Evolutionary conservation across 2,888 invertebrate species (phyloP).

Genomic region (Thysanoteuthis rhombus): DNA sequence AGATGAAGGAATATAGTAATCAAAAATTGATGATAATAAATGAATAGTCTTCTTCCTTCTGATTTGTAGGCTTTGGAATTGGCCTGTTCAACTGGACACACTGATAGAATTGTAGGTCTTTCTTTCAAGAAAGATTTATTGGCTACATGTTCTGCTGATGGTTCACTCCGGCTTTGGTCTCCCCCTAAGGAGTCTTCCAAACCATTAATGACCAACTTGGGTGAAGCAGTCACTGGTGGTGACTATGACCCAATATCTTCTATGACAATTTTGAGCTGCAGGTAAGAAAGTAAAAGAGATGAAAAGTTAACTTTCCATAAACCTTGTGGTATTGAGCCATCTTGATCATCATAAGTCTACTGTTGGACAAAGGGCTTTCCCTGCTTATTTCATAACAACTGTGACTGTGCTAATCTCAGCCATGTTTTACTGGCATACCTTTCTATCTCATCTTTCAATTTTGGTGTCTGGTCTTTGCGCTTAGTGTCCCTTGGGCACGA

Average conservation of each 20-base stretch:
- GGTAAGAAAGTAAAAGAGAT: neutral
- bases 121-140: slow-evolving; percentile 38
- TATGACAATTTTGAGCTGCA: neutral
- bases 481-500: too few species aligned
- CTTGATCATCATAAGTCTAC: neutral
- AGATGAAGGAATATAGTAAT: too few species aligned
- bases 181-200: slow-evolving; percentile 34
- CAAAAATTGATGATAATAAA: too few species aligned
- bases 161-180: slow-evolving; percentile 59
- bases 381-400: too few species aligned
- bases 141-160: slow-evolving; percentile 58
- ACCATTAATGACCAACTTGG: neutral
- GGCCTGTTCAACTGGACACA: slow-evolving; percentile 61
- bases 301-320: neutral
- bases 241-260: neutral
- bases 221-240: neutral
- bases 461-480: too few species aligned
- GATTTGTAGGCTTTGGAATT: slow-evolving; percentile 56
- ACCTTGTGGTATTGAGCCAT: neutral
- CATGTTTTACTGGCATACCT: too few species aligned
- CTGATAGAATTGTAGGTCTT: slow-evolving; percentile 56
- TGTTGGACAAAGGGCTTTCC: too few species aligned
- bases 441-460: too few species aligned
- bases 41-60: neutral
- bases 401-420: too few species aligned